phyloP scores from a whole-genome alignment of 1,140 invertebrate species.

The Leguminivora glycinivorella region DNA sequence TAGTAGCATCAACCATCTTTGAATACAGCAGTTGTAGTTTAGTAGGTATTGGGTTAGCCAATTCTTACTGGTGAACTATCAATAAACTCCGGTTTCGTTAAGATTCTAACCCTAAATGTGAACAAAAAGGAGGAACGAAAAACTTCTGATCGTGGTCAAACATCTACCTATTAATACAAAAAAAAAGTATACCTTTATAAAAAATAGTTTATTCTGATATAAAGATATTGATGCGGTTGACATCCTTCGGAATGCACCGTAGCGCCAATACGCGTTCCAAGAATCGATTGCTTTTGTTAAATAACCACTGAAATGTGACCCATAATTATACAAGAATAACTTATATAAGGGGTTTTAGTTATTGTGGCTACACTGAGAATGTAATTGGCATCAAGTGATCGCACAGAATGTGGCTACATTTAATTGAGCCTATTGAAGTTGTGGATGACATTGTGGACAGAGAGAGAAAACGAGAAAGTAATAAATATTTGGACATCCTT shows the following conservation, averaged over 20 bases:
- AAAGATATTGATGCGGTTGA: not conserved
- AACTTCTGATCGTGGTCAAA: no score
- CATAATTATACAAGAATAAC: not conserved
- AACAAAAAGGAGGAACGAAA: no score
- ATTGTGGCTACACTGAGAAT: not conserved
- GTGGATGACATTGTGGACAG: constrained; percentile 8
- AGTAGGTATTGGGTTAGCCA: no score
- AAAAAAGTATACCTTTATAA: no score
- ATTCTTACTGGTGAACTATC: no score
- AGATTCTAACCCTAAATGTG: no score
- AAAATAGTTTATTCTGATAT: no score
- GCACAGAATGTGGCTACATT: constrained; percentile 25
- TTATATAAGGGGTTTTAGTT: not conserved
- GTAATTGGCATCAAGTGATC: constrained; percentile 27
- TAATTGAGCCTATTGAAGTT: constrained; percentile 27
- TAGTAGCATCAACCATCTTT: no score
- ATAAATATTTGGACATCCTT: not conserved
- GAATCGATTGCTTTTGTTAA: constrained; percentile 10
- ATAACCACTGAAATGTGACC: not conserved
- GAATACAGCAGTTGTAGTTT: no score
- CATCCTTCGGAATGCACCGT: not conserved
- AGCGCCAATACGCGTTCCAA: not conserved
- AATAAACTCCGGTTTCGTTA: no score
- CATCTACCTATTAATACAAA: no score
- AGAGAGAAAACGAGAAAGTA: constrained; percentile 1